Conservation (phyloP, 2,113 vertebrate species). For the Beaufortia kweichowensis region DNA sequence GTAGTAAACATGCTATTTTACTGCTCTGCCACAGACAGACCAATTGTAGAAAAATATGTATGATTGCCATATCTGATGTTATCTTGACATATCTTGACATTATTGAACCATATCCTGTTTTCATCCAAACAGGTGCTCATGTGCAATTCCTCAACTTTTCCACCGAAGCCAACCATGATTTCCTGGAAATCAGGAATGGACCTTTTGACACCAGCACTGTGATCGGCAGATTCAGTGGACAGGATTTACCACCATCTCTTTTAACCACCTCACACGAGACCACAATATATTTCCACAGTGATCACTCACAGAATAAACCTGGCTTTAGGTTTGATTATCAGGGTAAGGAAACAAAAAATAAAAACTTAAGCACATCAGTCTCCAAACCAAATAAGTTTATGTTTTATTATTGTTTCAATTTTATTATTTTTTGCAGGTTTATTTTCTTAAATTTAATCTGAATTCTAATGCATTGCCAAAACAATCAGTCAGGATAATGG, state of each 20-base stretch:
- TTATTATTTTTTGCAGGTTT: background rate
- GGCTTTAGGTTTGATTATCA: constrained; percentile 97
- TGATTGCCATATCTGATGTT: background rate
- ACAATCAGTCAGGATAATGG: constrained; percentile 47
- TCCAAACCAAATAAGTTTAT: background rate
- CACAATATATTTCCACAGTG: constrained; percentile 93
- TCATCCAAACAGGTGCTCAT: constrained; percentile 82
- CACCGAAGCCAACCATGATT: constrained; percentile 96
- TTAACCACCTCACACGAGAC: constrained; percentile 94
- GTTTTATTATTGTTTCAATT: constrained; percentile 16
- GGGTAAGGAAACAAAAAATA: constrained; percentile 71
- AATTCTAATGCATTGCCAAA: constrained; percentile 36
- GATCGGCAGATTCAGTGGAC: constrained; percentile 91
- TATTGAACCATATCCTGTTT: background rate
- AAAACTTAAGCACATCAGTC: background rate
- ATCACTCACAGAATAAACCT: constrained; percentile 96
- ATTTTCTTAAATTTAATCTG: constrained; percentile 14
- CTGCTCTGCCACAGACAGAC: no score
- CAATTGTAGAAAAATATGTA: no score
- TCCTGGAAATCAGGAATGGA: constrained; percentile 92
- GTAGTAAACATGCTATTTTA: no score
- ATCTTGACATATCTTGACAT: background rate
- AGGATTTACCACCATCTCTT: constrained; percentile 81
- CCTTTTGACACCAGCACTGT: constrained; percentile 90
- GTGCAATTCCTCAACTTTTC: constrained; percentile 97